Evolutionary conservation across 2,888 invertebrate species (phyloP).

Genomic region (Seira ritae): DNA sequence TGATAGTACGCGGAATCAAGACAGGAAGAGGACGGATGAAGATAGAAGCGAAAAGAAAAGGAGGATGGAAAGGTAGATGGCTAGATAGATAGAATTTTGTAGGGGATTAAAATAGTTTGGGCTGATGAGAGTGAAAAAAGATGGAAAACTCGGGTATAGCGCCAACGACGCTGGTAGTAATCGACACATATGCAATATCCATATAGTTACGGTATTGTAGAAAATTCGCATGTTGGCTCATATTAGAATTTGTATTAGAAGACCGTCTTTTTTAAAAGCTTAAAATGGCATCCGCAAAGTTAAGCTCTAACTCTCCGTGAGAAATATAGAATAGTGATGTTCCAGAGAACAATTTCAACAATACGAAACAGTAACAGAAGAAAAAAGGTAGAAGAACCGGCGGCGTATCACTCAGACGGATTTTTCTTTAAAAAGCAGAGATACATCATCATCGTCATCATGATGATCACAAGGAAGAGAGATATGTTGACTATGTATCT

Average conservation of each 20-base stretch:
- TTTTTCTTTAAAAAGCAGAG: slow-evolving; percentile 51
- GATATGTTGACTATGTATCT: slow-evolving; percentile 34
- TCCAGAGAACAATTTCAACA: slow-evolving; percentile 35
- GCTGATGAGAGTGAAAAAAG: slow-evolving; percentile 70
- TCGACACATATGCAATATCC: slow-evolving; percentile 39
- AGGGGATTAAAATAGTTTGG: slow-evolving; percentile 73
- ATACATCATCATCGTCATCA: slow-evolving; percentile 47
- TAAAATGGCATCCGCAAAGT: slow-evolving; percentile 22
- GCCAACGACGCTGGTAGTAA: slow-evolving; percentile 5
- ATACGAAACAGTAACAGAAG: slow-evolving; percentile 41
- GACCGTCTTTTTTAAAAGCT: slow-evolving; percentile 34
- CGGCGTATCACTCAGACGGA: slow-evolving; percentile 63
- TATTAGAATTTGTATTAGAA: not conserved
- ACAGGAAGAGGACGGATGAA: slow-evolving; percentile 35
- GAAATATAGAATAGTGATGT: not conserved
- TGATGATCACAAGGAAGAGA: slow-evolving; percentile 6
- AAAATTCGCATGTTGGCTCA: not conserved
- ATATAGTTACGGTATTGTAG: not conserved
- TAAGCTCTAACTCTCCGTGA: slow-evolving; percentile 16
- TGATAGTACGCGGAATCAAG: not conserved
- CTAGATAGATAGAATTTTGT: slow-evolving; percentile 59
- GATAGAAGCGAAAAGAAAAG: slow-evolving; percentile 39
- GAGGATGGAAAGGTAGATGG: slow-evolving; percentile 46
- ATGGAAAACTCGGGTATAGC: slow-evolving; percentile 20
- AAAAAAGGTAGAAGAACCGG: not conserved